Percentiles rank a stretch among this genome's conserved stretches.
phyloP scores from a whole-genome alignment of 2,113 vertebrate genomes.

The Sinocyclocheilus grahami region DNA sequence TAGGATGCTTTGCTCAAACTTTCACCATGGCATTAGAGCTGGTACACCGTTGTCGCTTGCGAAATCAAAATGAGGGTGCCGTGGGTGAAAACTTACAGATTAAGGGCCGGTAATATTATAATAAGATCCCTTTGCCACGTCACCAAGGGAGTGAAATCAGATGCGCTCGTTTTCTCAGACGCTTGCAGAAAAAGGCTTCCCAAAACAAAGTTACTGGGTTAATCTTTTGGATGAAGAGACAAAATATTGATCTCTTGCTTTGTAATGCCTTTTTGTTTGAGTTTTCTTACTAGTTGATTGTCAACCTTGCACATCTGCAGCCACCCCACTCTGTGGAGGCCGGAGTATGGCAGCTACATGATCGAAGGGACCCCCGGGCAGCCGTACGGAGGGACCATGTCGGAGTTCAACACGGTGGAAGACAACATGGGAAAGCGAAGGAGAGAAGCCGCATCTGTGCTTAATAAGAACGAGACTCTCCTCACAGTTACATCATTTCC shows the following conservation, averaged over 20 bases:
- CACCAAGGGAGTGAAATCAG: too few relatives aligned
- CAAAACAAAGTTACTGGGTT: too few relatives aligned
- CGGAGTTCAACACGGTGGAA: constrained; percentile 98
- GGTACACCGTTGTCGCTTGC: too few relatives aligned
- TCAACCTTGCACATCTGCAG: constrained; percentile 63
- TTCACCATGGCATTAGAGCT: too few relatives aligned
- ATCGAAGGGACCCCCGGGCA: constrained; percentile 96
- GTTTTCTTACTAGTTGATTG: not conserved
- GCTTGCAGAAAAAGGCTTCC: too few relatives aligned
- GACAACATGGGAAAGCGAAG: constrained; percentile 95
- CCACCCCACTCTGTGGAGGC: constrained; percentile 97
- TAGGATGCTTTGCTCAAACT: too few relatives aligned
- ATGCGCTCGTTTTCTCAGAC: too few relatives aligned
- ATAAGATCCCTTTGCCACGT: too few relatives aligned
- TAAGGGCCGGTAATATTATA: too few relatives aligned
- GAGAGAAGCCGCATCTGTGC: constrained; percentile 85
- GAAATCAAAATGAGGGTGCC: too few relatives aligned
- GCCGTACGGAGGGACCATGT: constrained; percentile 96
- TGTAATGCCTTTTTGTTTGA: not conserved
- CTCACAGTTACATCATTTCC: constrained; percentile 94
- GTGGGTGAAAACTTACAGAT: too few relatives aligned
- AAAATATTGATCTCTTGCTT: not conserved
- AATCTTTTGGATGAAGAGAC: not conserved
- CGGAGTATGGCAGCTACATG: constrained; percentile 98
- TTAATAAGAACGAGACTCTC: constrained; percentile 83